These are phyloP conservation scores for Mastacembelus armatus DNA, from an alignment of 2,797 vertebrate genomes.

Conservation along the genomic window DNA sequence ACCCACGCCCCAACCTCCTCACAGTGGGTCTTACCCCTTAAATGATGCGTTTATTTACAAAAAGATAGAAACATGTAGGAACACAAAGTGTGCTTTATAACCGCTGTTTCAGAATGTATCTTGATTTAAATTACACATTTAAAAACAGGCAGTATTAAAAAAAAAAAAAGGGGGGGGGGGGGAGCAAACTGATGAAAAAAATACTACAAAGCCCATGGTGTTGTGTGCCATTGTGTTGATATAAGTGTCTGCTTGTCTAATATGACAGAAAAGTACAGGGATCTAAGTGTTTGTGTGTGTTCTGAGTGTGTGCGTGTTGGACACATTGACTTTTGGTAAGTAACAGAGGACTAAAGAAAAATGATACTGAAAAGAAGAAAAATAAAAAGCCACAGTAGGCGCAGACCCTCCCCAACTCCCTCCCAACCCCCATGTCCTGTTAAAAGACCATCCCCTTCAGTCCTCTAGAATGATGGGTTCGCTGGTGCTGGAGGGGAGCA, in stretches of 20 bases:
- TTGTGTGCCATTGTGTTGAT: constrained; percentile 13
- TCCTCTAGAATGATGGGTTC: constrained; percentile 95
- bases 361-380: constrained; percentile 53
- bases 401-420: constrained; percentile 43
- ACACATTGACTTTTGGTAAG: constrained; percentile 51
- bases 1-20: constrained; percentile 6
- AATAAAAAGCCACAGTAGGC: constrained; percentile 54
- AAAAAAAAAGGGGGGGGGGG: constrained; percentile 42
- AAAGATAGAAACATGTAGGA: constrained; percentile 70
- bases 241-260: constrained; percentile 19
- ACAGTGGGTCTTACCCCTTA: constrained; percentile 43
- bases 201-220: constrained; percentile 66
- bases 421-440: constrained; percentile 47
- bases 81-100: constrained; percentile 81
- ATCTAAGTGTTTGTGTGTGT: constrained; percentile 26
- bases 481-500: constrained; percentile 91
- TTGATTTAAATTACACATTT: constrained; percentile 83
- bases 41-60: constrained; percentile 80
- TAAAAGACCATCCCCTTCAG: constrained; percentile 71
- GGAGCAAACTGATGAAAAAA: constrained; percentile 66
- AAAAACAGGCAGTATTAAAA: constrained; percentile 74
- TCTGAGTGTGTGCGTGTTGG: constrained; percentile 27
- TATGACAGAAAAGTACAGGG: constrained; percentile 35
- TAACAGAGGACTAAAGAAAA: constrained; percentile 67
- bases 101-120: constrained; percentile 71